A percentile compares a stretch with the other conserved stretches of the same genome.
phyloP scores from a whole-genome alignment of 1,140 invertebrate genomes.

The Streblospio benedicti region DNA sequence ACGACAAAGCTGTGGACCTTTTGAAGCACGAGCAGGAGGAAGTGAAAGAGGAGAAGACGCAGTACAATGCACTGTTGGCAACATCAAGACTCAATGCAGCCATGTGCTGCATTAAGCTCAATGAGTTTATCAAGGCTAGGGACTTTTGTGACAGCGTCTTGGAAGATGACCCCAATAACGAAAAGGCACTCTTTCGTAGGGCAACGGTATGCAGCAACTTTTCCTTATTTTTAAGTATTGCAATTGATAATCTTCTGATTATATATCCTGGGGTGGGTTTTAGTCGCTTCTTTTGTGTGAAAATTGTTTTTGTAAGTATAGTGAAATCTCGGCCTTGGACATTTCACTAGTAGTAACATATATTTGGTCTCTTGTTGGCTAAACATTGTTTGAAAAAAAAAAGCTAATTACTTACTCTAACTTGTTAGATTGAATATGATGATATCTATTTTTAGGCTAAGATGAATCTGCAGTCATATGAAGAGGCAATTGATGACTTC shows the following conservation, averaged over 20 bases:
- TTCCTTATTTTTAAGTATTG: neutral
- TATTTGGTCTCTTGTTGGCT: neutral
- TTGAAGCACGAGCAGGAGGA: conserved; percentile 49
- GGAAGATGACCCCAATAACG: conserved; percentile 65
- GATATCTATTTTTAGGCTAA: conserved; percentile 55
- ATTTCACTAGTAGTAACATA: neutral
- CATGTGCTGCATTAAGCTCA: conserved; percentile 72
- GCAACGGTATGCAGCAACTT: conserved; percentile 56
- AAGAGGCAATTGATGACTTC: conserved; percentile 72
- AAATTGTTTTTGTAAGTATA: neutral
- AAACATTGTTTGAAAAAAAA: neutral
- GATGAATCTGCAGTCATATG: conserved; percentile 65
- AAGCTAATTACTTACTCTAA: neutral
- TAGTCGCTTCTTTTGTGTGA: neutral
- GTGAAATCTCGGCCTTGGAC: neutral
- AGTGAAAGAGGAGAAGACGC: conserved; percentile 48
- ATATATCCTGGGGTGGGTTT: neutral
- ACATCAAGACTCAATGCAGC: conserved; percentile 75
- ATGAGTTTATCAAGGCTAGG: conserved; percentile 64
- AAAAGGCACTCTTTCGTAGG: conserved; percentile 81
- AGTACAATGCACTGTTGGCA: conserved; percentile 58
- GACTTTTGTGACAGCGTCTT: conserved; percentile 61
- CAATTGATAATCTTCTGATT: neutral
- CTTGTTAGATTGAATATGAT: neutral
- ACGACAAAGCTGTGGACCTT: conserved; percentile 62